A percentile compares a stretch with the other conserved stretches of the same genome.
These are phyloP conservation scores for Argyra leucocephala DNA, from an alignment of 2,888 invertebrate genomes.

Conservation along the genomic window DNA sequence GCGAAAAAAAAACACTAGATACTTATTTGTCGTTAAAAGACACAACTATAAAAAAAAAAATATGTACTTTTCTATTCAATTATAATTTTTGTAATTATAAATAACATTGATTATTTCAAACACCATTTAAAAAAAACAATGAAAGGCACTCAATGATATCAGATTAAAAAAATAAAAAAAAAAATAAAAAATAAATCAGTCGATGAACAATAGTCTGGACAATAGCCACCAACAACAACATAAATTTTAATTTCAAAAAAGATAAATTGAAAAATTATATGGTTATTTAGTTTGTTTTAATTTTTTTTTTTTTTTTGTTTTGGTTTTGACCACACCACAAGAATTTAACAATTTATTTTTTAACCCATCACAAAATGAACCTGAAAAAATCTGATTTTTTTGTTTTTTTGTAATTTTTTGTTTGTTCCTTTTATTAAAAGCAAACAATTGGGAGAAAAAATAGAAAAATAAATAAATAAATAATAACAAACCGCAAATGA, in stretches of 20 bases:
- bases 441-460: not conserved
- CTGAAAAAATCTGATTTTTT: not conserved
- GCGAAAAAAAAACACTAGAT: too few relatives aligned
- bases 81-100: slow-evolving; percentile 2
- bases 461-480: not conserved
- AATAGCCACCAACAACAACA: too few relatives aligned
- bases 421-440: not conserved
- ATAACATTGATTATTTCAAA: not conserved
- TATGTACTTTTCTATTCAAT: too few relatives aligned
- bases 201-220: not conserved
- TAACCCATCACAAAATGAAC: not conserved
- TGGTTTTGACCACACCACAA: not conserved
- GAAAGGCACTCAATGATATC: not conserved
- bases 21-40: too few relatives aligned
- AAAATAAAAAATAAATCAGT: too few relatives aligned
- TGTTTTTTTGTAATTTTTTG: not conserved
- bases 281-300: not conserved
- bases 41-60: too few relatives aligned
- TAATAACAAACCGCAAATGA: not conserved
- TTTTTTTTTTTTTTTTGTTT: not conserved
- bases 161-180: not conserved
- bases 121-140: not conserved
- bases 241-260: not conserved
- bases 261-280: not conserved
- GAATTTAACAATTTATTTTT: not conserved